Evolutionary conservation across 2,888 invertebrate genomes (phyloP).

Genomic region (Agrochola litura): DNA sequence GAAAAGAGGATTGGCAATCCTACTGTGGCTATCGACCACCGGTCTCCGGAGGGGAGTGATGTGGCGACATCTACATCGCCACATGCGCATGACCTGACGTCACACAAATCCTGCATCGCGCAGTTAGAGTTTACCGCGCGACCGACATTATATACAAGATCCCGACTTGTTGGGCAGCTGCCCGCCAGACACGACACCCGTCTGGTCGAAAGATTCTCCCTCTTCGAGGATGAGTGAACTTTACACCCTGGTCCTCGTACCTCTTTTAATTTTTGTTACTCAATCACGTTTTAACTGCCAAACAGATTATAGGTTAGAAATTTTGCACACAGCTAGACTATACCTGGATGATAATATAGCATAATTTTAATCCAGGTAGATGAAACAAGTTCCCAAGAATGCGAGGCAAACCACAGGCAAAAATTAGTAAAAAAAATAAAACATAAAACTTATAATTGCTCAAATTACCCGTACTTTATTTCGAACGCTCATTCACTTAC

Average conservation of each 20-base stretch:
- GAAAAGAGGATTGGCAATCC: not conserved
- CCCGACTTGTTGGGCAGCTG: too few relatives aligned
- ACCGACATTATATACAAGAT: too few relatives aligned
- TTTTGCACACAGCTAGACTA: not conserved
- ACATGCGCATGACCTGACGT: too few relatives aligned
- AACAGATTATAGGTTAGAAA: not conserved
- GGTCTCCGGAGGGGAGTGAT: too few relatives aligned
- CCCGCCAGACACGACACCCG: too few relatives aligned
- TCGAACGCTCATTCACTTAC: slow-evolving; percentile 75
- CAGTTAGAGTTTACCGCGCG: too few relatives aligned
- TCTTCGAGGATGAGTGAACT: too few relatives aligned
- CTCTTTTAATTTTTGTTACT: not conserved
- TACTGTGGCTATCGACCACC: too few relatives aligned
- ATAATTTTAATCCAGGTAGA: not conserved
- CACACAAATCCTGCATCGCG: too few relatives aligned
- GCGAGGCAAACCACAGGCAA: not conserved
- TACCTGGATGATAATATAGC: not conserved
- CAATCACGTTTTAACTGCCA: not conserved
- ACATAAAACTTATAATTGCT: slow-evolving; percentile 55
- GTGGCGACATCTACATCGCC: too few relatives aligned
- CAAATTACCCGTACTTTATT: slow-evolving; percentile 80
- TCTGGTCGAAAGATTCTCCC: too few relatives aligned
- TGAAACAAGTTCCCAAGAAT: not conserved
- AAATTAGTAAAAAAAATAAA: slow-evolving; percentile 47
- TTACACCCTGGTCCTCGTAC: too few relatives aligned